phyloP scores from a whole-genome alignment of 2,888 invertebrate genomes.

The Caenorhabditis afra region DNA sequence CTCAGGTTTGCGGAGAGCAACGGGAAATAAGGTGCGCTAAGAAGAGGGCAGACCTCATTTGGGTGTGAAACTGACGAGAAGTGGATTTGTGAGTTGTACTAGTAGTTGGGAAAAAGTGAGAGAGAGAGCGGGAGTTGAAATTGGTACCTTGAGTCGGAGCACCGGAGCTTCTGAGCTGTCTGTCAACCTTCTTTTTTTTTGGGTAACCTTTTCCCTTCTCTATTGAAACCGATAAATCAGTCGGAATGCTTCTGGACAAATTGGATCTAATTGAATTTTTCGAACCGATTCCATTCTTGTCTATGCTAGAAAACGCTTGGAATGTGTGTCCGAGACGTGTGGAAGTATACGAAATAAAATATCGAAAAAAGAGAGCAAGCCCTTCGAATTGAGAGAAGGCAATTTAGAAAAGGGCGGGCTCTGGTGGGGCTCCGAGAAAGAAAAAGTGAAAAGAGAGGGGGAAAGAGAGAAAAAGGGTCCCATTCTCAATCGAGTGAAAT shows the following conservation, averaged over 20 bases:
- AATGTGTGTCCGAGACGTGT: neutral
- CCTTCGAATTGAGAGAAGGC: constrained; percentile 15
- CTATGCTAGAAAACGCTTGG: no score
- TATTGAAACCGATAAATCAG: no score
- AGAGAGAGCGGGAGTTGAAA: no score
- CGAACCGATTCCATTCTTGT: no score
- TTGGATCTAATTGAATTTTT: no score
- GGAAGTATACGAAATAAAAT: neutral
- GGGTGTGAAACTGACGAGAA: constrained; percentile 26
- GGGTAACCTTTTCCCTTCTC: no score
- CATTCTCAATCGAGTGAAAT: constrained; percentile 26
- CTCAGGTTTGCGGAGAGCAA: constrained; percentile 4
- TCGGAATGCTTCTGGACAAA: no score
- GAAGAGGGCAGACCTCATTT: neutral
- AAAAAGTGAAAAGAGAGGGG: constrained; percentile 5
- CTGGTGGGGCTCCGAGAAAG: no score
- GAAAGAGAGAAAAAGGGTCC: constrained; percentile 10
- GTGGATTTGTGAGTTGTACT: neutral
- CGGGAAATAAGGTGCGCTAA: neutral
- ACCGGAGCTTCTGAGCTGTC: no score
- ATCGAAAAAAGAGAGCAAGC: neutral
- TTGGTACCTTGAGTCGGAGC: no score
- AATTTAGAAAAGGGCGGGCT: constrained; percentile 16
- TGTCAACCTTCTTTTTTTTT: no score
- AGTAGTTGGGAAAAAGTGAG: no score